These are phyloP conservation scores for Odontothrips loti DNA, from an alignment of 2,888 invertebrate genomes.

Conservation along the genomic window DNA sequence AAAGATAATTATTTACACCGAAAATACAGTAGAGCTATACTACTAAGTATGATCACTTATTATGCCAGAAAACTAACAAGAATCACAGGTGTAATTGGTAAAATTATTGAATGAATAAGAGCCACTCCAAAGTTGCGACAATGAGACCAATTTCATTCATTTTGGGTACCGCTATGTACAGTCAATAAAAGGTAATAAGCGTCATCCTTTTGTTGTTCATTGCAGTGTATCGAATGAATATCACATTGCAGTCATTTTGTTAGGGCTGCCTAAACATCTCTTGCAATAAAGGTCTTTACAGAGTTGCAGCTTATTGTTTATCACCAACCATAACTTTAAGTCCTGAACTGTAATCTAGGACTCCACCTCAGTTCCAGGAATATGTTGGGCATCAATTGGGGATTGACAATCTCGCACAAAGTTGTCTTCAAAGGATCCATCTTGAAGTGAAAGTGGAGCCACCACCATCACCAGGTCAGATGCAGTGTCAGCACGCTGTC, in stretches of 20 bases:
- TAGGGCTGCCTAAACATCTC: neutral
- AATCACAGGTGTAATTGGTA: conserved; percentile 26
- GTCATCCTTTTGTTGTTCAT: conserved; percentile 15
- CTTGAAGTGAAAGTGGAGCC: neutral
- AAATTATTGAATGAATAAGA: conserved; percentile 13
- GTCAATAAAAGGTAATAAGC: neutral
- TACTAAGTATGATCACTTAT: neutral
- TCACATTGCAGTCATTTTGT: conserved; percentile 12
- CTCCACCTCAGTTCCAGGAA: neutral
- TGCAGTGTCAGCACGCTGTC: neutral
- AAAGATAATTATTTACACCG: neutral
- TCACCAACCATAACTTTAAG: neutral
- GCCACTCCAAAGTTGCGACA: neutral
- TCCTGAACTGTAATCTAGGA: neutral
- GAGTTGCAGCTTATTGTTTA: neutral
- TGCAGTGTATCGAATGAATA: conserved; percentile 15
- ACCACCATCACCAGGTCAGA: conserved; percentile 8
- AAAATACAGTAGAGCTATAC: conserved; percentile 3
- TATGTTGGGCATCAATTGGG: neutral
- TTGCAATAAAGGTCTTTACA: neutral
- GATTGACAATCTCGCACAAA: neutral
- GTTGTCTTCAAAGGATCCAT: neutral
- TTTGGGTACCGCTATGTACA: conserved; percentile 22
- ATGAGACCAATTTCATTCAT: conserved; percentile 21
- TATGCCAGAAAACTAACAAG: conserved; percentile 12